Evolutionary conservation across 2,888 invertebrate species (phyloP).

Genomic region (Chouioia cunea): DNA sequence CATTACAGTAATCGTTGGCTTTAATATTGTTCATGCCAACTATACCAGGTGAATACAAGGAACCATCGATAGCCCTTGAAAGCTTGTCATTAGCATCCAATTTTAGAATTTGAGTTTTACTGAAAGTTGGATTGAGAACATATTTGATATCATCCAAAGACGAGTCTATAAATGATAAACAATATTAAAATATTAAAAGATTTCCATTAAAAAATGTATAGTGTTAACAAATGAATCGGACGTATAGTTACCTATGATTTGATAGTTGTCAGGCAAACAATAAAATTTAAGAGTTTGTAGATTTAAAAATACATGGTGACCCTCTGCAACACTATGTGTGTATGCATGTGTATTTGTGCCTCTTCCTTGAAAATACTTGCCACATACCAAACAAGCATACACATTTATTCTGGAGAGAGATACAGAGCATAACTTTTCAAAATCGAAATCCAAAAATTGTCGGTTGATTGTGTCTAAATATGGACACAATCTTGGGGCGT

Average conservation of each 20-base stretch:
- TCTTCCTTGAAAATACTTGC: constrained; percentile 97
- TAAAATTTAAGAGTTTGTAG: constrained; percentile 97
- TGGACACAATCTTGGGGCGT: constrained; percentile 81
- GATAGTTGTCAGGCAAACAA: constrained; percentile 99
- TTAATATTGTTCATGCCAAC: constrained; percentile 99
- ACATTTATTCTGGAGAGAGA: constrained; percentile 98
- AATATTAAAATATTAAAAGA: constrained; percentile 10
- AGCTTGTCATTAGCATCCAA: constrained; percentile 87
- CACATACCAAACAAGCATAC: constrained; percentile 98
- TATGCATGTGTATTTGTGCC: constrained; percentile 99
- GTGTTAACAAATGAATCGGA: constrained; percentile 14
- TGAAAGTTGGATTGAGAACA: constrained; percentile 97
- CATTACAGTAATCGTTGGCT: constrained; percentile 99
- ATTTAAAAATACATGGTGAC: constrained; percentile 98
- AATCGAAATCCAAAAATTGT: constrained; percentile 97
- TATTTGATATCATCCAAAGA: constrained; percentile 99
- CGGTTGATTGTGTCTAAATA: constrained; percentile 98
- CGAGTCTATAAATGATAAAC: constrained; percentile 75
- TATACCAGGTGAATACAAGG: constrained; percentile 96
- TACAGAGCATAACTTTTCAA: constrained; percentile 98
- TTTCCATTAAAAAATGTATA: constrained; percentile 1
- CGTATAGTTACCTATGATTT: constrained; percentile 86
- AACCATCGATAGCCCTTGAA: constrained; percentile 95
- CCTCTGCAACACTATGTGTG: constrained; percentile 97
- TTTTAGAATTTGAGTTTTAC: constrained; percentile 82